Evolutionary conservation across 1,140 invertebrate species (phyloP).

Genomic region (Phenacoccus solenopsis): DNA sequence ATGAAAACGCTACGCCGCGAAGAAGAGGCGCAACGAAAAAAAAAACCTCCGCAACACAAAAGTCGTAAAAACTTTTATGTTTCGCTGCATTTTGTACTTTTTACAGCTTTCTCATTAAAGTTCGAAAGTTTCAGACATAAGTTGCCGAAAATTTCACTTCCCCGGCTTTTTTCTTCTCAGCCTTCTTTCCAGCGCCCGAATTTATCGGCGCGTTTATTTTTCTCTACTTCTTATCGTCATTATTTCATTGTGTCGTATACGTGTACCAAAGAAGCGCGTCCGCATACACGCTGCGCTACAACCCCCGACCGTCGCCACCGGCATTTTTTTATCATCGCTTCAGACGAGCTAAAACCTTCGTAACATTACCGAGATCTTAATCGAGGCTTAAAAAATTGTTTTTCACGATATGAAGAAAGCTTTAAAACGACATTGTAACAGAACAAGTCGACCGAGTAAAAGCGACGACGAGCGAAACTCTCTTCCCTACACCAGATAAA

Average conservation of each 20-base stretch:
- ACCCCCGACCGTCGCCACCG: too few species aligned
- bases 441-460: not conserved
- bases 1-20: not conserved
- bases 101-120: slow-evolving; percentile 2
- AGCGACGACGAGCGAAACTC: too few species aligned
- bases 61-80: slow-evolving; percentile 3
- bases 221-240: not conserved
- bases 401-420: not conserved
- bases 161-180: not conserved
- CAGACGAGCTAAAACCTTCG: not conserved
- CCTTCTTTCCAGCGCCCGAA: not conserved
- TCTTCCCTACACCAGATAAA: not conserved
- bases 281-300: too few species aligned
- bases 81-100: slow-evolving; percentile 1
- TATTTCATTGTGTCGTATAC: not conserved
- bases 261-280: too few species aligned
- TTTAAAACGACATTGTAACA: not conserved
- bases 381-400: slow-evolving; percentile 2
- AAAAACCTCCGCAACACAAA: too few species aligned
- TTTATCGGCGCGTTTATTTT: not conserved
- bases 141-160: not conserved
- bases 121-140: not conserved
- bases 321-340: slow-evolving; percentile 3
- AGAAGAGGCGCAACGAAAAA: not conserved
- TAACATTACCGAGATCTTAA: slow-evolving; percentile 2